Conservation (phyloP, 2,888 invertebrate species). For the Laspeyria flexula region DNA sequence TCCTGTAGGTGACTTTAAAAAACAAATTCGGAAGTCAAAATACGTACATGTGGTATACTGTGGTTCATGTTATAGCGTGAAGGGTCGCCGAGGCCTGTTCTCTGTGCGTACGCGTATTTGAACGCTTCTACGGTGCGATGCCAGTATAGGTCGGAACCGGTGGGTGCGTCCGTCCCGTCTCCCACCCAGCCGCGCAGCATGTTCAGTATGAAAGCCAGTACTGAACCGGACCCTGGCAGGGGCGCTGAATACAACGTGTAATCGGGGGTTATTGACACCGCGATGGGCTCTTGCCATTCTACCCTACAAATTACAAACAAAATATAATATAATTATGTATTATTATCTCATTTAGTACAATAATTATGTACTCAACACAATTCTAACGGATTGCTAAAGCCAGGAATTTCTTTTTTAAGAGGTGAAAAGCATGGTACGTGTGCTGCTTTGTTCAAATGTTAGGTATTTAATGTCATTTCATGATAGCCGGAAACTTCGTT, state of each 20-base stretch:
- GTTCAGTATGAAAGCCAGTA: conserved; percentile 93
- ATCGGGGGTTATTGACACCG: conserved; percentile 84
- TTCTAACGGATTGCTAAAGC: too few relatives aligned
- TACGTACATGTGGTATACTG: conserved; percentile 60
- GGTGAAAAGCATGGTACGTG: too few relatives aligned
- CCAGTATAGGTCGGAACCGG: conserved; percentile 81
- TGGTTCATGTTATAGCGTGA: conserved; percentile 60
- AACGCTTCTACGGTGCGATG: conserved; percentile 95
- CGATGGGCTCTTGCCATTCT: conserved; percentile 88
- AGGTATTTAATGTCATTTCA: too few relatives aligned
- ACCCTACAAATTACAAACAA: conserved; percentile 65
- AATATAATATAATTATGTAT: neutral
- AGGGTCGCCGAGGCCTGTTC: conserved; percentile 93
- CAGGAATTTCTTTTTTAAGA: too few relatives aligned
- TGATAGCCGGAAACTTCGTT: too few relatives aligned
- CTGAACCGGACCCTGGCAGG: conserved; percentile 94
- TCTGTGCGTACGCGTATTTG: conserved; percentile 95
- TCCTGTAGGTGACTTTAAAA: too few relatives aligned
- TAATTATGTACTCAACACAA: too few relatives aligned
- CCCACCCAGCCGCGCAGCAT: conserved; percentile 88
- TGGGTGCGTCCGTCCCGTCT: conserved; percentile 61
- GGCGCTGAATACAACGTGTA: conserved; percentile 91
- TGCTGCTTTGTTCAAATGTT: too few relatives aligned
- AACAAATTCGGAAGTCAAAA: neutral
- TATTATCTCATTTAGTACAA: too few relatives aligned